Conservation (phyloP, 2,888 invertebrate species). For the Creontiades dilutus region DNA sequence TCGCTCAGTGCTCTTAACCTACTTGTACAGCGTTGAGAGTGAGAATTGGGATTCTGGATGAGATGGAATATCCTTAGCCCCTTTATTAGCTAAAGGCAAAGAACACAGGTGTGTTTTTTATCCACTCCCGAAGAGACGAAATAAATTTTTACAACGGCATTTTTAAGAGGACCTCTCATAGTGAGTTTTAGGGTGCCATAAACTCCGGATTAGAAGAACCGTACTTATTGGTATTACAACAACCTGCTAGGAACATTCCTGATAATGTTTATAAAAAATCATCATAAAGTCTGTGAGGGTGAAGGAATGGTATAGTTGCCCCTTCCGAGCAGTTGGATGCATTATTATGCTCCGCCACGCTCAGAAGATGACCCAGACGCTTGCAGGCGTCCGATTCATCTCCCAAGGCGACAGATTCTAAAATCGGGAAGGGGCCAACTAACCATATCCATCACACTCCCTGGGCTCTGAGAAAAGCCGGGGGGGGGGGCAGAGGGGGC, state of each 20-base stretch:
- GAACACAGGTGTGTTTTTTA: no score
- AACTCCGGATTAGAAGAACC: background rate
- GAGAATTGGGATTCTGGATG: background rate
- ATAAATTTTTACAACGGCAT: background rate
- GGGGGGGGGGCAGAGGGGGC: no score
- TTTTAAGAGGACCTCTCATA: background rate
- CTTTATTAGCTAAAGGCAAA: background rate
- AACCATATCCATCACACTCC: no score
- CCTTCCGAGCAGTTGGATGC: no score
- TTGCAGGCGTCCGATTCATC: no score
- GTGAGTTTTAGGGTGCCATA: constrained; percentile 21
- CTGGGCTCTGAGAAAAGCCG: no score
- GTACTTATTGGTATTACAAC: background rate
- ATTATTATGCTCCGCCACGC: no score
- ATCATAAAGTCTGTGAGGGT: background rate
- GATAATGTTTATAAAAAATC: background rate
- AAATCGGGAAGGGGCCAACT: no score
- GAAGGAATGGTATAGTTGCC: no score
- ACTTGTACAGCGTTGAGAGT: background rate
- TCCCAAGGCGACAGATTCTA: no score
- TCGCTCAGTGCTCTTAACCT: constrained; percentile 3
- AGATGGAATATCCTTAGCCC: background rate
- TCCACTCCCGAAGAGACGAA: no score
- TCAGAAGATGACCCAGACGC: no score
- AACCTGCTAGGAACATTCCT: background rate